Evolutionary conservation across 92 coral and sea anemone species (phyloP), one percentile per base, ranked within the genome.

Genomic region (Micromussa lordhowensis): DNA sequence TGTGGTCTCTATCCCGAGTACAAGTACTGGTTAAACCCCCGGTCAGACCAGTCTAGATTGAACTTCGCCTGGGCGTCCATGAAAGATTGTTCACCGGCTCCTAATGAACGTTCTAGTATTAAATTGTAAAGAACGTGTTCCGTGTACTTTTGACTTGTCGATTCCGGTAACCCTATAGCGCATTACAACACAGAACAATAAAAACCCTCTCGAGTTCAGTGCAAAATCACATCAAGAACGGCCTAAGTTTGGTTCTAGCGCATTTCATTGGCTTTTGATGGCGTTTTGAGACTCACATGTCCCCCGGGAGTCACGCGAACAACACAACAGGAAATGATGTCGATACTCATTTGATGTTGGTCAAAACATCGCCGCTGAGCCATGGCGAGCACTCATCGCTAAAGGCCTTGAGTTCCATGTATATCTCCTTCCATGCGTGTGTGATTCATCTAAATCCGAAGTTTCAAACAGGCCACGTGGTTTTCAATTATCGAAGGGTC

Each of bases 251-350:
- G n/a, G 40, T 63, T 61, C 51, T 36, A 68, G 51, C 76, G 48
- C 75, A 85, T 85, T 76, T 85, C 88, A 85, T 85, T 85, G 88
- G 88, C 88, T 85, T 85, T 85, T 58, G 61, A 30, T 28, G 40
- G 19, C 76, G 77, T 61, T 61, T 58, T 36, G 71, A 73, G 81
- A 55, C 72, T 82, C 78, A 71, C 44, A 29, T 58, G 82, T 85
- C 88, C 88, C 88, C 88, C 76, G 82, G 88, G 88, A 77, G 88
- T 85, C 88, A 85, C 88, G 88, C 88, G 88, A 85, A 77, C 88
- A 85, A 82, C 82, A 26, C 31, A 21, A 85, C 88, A 85, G 88
- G 88, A 85, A 85, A 85, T 85, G 88, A 85, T 85, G 88, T 85
- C 63, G 88, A 77, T 76, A 44, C 59, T 78, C 88, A 64, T 66